phyloP scores from a whole-genome alignment of 2,888 invertebrate genomes.

The Alcis repandata region DNA sequence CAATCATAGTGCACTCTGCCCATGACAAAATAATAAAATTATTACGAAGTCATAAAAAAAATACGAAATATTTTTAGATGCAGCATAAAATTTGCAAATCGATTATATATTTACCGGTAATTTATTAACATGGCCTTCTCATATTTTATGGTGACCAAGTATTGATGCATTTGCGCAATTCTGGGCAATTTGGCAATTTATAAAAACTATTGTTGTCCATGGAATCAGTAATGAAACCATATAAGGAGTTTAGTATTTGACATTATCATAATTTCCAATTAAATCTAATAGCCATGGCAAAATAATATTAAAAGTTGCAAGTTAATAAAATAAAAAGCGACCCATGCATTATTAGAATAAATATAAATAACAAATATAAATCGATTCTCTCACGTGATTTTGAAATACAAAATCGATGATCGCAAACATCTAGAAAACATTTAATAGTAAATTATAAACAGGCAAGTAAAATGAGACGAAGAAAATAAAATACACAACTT shows the following conservation, averaged over 20 bases:
- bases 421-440: constrained; percentile 46
- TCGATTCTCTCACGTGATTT: constrained; percentile 44
- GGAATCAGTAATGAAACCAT: constrained; percentile 7
- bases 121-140: constrained; percentile 18
- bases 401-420: constrained; percentile 45
- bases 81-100: constrained; percentile 18
- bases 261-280: constrained; percentile 10
- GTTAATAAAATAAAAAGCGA: constrained; percentile 34
- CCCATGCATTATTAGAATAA: constrained; percentile 40
- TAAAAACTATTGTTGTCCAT: constrained; percentile 11
- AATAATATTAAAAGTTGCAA: constrained; percentile 16
- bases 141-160: constrained; percentile 20
- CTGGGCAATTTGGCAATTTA: constrained; percentile 11
- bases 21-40: constrained; percentile 9
- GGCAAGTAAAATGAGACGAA: constrained; percentile 44
- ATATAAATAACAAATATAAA: constrained; percentile 30
- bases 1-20: constrained; percentile 1
- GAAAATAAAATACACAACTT: constrained; percentile 48
- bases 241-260: constrained; percentile 12
- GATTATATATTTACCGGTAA: constrained; percentile 18
- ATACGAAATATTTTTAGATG: constrained; percentile 11
- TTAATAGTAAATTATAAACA: constrained; percentile 46
- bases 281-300: background rate
- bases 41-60: constrained; percentile 10
- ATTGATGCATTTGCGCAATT: constrained; percentile 18